Evolutionary conservation across 2,888 invertebrate genomes (phyloP).

Genomic region (Cabera pusaria): DNA sequence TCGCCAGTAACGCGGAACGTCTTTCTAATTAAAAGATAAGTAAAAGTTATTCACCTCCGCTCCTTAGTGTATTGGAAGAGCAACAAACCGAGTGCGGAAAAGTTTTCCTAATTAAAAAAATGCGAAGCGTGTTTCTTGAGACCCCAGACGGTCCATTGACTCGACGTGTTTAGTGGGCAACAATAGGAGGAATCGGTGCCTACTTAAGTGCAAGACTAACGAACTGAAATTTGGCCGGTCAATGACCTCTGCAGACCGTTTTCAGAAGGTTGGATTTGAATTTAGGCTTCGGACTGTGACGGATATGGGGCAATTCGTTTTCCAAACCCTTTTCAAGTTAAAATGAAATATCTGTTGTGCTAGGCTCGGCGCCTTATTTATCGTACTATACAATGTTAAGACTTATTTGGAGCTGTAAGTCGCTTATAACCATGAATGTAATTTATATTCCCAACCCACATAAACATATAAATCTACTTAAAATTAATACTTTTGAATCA

Average conservation of each 20-base stretch:
- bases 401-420: too few relatives aligned
- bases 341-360: too few relatives aligned
- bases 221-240: slow-evolving; percentile 41
- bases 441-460: too few relatives aligned
- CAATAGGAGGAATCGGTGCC: slow-evolving; percentile 19
- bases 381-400: too few relatives aligned
- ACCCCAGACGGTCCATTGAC: slow-evolving; percentile 30
- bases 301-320: slow-evolving; percentile 16
- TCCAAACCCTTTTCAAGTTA: too few relatives aligned
- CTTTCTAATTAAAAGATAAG: slow-evolving; percentile 22
- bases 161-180: slow-evolving; percentile 17
- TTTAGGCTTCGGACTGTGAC: slow-evolving; percentile 15
- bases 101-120: slow-evolving; percentile 24
- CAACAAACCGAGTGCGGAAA: slow-evolving; percentile 24
- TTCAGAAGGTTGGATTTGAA: slow-evolving; percentile 31
- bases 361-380: too few relatives aligned
- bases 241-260: slow-evolving; percentile 27
- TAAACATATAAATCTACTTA: too few relatives aligned
- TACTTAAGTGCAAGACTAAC: slow-evolving; percentile 40
- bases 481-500: too few relatives aligned
- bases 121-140: slow-evolving; percentile 13
- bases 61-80: slow-evolving; percentile 23
- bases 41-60: slow-evolving; percentile 27
- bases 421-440: too few relatives aligned
- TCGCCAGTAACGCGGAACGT: slow-evolving; percentile 14